These are phyloP conservation scores for Crioceris asparagi DNA, from an alignment of 2,888 invertebrate species.

Conservation along the genomic window DNA sequence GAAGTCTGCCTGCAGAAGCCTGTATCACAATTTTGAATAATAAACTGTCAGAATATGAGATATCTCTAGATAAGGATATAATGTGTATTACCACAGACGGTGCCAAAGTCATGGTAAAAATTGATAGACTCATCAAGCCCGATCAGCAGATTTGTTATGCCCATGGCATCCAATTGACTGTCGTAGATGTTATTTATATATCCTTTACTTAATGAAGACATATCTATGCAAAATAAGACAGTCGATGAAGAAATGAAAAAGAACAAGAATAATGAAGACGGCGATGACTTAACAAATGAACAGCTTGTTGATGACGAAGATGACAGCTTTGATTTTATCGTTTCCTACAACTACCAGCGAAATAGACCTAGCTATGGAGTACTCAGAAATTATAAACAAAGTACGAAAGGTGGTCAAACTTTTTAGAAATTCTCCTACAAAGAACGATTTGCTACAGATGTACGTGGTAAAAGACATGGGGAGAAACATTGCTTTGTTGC, in stretches of 20 bases:
- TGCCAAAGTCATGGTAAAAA: constrained; percentile 24
- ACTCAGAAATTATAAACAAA: background rate
- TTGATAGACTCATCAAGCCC: constrained; percentile 19
- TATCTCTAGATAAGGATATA: constrained; percentile 22
- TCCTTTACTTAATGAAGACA: background rate
- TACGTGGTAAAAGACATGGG: background rate
- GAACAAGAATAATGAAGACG: background rate
- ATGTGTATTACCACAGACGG: constrained; percentile 13
- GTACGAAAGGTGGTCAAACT: constrained; percentile 2
- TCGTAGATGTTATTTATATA: background rate
- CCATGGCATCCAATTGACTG: constrained; percentile 6
- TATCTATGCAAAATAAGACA: background rate
- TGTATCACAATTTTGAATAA: constrained; percentile 17
- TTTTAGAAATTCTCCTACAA: background rate
- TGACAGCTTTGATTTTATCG: constrained; percentile 2
- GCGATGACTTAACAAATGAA: background rate
- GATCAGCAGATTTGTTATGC: constrained; percentile 18
- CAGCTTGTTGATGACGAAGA: background rate
- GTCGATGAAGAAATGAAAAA: constrained; percentile 1
- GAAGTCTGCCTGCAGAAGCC: constrained; percentile 7
- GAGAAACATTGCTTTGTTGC: background rate
- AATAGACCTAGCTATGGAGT: background rate
- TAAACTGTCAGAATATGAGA: constrained; percentile 15
- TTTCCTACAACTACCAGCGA: constrained; percentile 1
- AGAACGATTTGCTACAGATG: background rate